Evolutionary conservation across 1,140 invertebrate genomes (phyloP), one percentile per base, ranked within the genome.

Genomic region (Globodera ellingtonae): DNA sequence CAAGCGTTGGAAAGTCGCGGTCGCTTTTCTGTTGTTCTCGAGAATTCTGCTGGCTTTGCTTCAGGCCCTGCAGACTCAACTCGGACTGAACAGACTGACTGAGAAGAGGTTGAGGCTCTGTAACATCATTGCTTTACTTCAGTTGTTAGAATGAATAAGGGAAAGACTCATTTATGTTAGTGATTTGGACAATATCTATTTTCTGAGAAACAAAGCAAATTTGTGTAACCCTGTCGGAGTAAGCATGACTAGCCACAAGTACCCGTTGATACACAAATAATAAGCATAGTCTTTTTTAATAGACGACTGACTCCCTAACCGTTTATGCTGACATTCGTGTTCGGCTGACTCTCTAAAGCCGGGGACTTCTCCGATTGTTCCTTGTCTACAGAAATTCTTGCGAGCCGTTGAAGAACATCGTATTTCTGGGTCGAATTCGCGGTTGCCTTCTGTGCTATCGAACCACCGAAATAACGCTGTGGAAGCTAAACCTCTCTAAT

Each of bases 1-100:
- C 86, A 56, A 87, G 74, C 8, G 86, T 74, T 44, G 86, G 86
- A 65, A 87, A 87, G 47, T 87, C 86, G 75, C 85, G 86, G 72
- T 84, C 82, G 83, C 73, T 83, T 13, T 50, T 47, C 48, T 65
- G 72, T 44, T 75, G 75, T 50, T 59, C 78, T 52, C 50, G 83
- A 46, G 48, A 47, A 56, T 13, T 59, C 44, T 6, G 65, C 56
- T 83, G 76, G 48, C 21, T 47, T 48, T 83, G 83, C 75, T 75
- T 74, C 44, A 72, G 24, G 15, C 13, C 47, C 73, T 69, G 48
- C 35, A 21, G 73, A 35, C 15, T 9, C 52, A 50, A 13, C 46
- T 47, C 73, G n/a, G 50, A 35, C 24, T 65, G 59, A 62, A 18
- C 69, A 46, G 59, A 47, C 13, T 65, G 59, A 65, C 59, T 65